Evolutionary conservation across 2,113 vertebrate genomes (phyloP).

Genomic region (Microcebus griseorufus): DNA sequence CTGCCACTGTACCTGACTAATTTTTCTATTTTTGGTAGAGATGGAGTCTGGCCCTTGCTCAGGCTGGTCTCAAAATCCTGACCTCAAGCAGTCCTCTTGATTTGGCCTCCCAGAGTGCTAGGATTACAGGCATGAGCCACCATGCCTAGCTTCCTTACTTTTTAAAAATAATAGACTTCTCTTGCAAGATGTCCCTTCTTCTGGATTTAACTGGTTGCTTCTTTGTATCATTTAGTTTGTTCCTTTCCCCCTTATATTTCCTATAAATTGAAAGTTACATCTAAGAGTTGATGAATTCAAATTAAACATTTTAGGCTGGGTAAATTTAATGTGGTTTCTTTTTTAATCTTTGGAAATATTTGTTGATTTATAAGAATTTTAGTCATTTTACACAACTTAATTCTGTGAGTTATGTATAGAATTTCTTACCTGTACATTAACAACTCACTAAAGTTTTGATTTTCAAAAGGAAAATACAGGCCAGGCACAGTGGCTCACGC

Average conservation of each 20-base stretch:
- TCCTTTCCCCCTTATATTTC: not conserved
- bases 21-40: too few species aligned
- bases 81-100: too few species aligned
- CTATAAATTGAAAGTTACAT: not conserved
- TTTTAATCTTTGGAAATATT: not conserved
- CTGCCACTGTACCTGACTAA: too few species aligned
- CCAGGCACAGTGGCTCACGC: too few species aligned
- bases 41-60: too few species aligned
- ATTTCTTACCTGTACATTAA: not conserved
- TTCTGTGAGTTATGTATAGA: not conserved
- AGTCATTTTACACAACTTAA: constrained; percentile 22
- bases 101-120: too few species aligned
- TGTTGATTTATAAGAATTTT: not conserved
- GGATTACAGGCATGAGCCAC: too few species aligned
- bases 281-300: constrained; percentile 30
- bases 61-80: too few species aligned
- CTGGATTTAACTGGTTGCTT: constrained; percentile 7
- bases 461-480: not conserved
- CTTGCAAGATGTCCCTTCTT: not conserved
- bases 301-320: not conserved
- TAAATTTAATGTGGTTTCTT: not conserved
- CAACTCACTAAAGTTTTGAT: not conserved
- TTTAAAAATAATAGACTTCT: not conserved
- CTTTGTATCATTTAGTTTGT: constrained; percentile 23
- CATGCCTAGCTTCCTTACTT: not conserved